Base-by-base conservation (phyloP, 2,888 invertebrate genomes). In the Hypolimnas misippus region DNA sequence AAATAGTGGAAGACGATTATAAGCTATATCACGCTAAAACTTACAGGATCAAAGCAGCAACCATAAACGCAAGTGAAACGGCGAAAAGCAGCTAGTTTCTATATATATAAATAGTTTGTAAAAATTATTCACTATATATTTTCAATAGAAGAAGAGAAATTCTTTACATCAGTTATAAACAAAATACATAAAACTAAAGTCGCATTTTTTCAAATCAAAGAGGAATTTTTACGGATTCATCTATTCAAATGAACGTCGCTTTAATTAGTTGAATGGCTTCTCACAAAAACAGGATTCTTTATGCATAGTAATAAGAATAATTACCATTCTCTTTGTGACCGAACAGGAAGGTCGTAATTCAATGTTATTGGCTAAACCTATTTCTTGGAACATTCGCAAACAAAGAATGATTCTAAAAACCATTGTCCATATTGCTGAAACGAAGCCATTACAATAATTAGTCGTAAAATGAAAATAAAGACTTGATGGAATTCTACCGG, bases 211-310 rank as follows among this genome's bases (percentile, higher is more conserved):
- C 14, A 50, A 54, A 44, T 56, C 51, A 55, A 63, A 54, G 55
- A n/a, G 63, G 17, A 16, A 61, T 51, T 54, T 63, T 62, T 63
- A 60, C 57, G 57, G 50, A 51, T 63, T 63, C 63, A 57, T 54
- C 40, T 46, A 49, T 49, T 54, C 57, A 61, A 63, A 63, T 51
- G 49, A 51, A 57, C 35, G 44, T 63, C 57, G 50, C 42, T 65
- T 58, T 65, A 65, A 67, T 65, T 57, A 61, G 54, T 65, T 65
- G 57, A 55, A 67, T 65, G 65, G 67, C 57, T 63, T 67, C 67
- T 60, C 60, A 57, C 54, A 49, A 57, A 64, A 56, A 54, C 54
- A 54, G 46, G 55, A 62, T 67, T 59, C 50, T 65, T 65, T 62
- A 65, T 62, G 55, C 65, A 60, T 19, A 52, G 57, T 65, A 67